These are phyloP conservation scores for Mionectes olivaceus DNA, from an alignment of 2,797 vertebrate genomes.

Conservation along the genomic window DNA sequence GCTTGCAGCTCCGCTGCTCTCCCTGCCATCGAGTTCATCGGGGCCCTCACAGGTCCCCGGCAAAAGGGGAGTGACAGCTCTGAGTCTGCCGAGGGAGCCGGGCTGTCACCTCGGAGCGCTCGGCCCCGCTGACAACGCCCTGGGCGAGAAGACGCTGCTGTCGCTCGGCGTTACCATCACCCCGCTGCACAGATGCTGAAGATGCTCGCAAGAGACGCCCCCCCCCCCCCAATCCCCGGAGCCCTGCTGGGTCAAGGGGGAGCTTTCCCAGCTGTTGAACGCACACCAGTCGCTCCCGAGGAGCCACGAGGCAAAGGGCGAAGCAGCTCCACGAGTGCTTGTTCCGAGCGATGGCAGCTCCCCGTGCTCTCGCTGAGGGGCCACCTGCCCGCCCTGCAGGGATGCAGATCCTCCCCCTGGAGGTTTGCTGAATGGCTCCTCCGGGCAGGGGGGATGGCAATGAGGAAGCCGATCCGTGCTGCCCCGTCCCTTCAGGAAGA, in stretches of 20 bases:
- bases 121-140: background rate
- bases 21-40: background rate
- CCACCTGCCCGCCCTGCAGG: background rate
- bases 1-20: background rate
- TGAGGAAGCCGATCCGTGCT: too few species aligned
- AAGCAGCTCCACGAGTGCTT: background rate
- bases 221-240: background rate
- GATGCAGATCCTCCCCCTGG: background rate
- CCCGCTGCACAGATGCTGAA: background rate
- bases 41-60: background rate
- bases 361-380: background rate
- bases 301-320: background rate
- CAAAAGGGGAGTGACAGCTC: background rate
- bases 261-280: background rate
- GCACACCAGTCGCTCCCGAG: background rate
- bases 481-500: too few species aligned
- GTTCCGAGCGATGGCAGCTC: background rate
- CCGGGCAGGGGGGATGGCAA: too few species aligned
- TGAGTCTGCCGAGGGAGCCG: background rate
- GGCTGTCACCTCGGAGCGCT: background rate
- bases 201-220: background rate
- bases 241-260: background rate
- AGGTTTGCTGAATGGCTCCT: too few species aligned
- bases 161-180: constrained; percentile 44
- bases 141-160: constrained; percentile 28